These are phyloP conservation scores for Diarsia rubi DNA, from an alignment of 2,888 invertebrate species.

Conservation along the genomic window DNA sequence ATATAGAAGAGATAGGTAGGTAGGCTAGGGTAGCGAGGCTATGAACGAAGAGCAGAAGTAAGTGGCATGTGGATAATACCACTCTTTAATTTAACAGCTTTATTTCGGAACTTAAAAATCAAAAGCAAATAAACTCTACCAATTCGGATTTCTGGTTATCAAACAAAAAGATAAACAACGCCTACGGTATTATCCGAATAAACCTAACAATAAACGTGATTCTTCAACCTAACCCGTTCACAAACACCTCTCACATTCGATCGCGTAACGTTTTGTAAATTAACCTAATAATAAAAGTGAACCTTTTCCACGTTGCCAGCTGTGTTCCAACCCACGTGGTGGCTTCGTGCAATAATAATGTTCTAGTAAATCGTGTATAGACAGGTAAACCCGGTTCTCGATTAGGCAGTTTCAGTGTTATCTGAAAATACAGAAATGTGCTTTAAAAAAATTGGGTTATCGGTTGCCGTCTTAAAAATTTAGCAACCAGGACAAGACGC, in stretches of 20 bases:
- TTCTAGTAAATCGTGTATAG: conserved; percentile 52
- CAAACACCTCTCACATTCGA: conserved; percentile 34
- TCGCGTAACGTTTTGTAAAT: conserved; percentile 52
- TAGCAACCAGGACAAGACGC: no score
- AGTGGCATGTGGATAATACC: background rate
- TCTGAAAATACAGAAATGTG: background rate
- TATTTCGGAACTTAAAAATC: background rate
- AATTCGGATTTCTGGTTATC: background rate
- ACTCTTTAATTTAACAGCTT: no score
- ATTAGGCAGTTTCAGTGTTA: conserved; percentile 22
- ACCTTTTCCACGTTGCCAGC: conserved; percentile 58
- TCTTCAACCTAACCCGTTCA: conserved; percentile 13
- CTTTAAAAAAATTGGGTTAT: conserved; percentile 12
- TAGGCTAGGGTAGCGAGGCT: no score
- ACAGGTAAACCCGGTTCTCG: conserved; percentile 52
- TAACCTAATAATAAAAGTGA: conserved; percentile 62
- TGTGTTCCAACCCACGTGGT: conserved; percentile 47
- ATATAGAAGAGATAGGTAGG: no score
- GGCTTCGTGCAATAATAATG: conserved; percentile 65
- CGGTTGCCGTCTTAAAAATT: no score
- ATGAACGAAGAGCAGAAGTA: background rate
- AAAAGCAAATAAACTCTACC: background rate
- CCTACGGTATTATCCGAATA: background rate
- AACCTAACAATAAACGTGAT: conserved; percentile 21
- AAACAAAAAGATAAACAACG: conserved; percentile 5